These are phyloP conservation scores for Chymomyza amoena DNA, from an alignment of 2,888 invertebrate species.

Conservation along the genomic window DNA sequence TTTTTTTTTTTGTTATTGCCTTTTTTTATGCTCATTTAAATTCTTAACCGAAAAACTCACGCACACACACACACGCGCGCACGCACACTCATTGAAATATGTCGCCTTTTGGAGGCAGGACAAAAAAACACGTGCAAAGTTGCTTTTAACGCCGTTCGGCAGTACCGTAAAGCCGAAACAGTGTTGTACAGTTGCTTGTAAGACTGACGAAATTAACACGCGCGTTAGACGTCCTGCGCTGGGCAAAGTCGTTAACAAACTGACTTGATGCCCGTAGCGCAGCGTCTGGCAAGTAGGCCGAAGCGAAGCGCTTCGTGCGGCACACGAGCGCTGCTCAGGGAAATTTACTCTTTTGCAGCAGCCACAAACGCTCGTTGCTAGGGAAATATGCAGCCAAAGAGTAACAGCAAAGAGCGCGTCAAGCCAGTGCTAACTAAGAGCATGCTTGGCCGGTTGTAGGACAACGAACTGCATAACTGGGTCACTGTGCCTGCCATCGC, in stretches of 20 bases:
- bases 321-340: slow-evolving; percentile 24
- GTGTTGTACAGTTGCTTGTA: neutral
- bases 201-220: neutral
- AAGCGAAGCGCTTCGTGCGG: slow-evolving; percentile 11
- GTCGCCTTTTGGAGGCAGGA: slow-evolving; percentile 28
- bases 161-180: neutral
- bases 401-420: slow-evolving; percentile 16
- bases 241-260: slow-evolving; percentile 39
- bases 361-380: slow-evolving; percentile 1
- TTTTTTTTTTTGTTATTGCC: neutral
- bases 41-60: neutral
- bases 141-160: slow-evolving; percentile 6
- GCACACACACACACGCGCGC: neutral
- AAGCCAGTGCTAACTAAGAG: slow-evolving; percentile 9
- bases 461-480: slow-evolving; percentile 57
- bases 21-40: neutral
- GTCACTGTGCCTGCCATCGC: slow-evolving; percentile 39
- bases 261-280: slow-evolving; percentile 17
- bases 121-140: slow-evolving; percentile 47
- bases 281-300: neutral
- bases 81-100: slow-evolving; percentile 43
- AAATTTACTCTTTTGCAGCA: slow-evolving; percentile 45
- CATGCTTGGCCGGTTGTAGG: slow-evolving; percentile 2
- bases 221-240: slow-evolving; percentile 42
- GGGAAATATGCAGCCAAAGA: neutral